Conservation (phyloP, 2,113 vertebrate genomes). For the Platysternon megacephalum region DNA sequence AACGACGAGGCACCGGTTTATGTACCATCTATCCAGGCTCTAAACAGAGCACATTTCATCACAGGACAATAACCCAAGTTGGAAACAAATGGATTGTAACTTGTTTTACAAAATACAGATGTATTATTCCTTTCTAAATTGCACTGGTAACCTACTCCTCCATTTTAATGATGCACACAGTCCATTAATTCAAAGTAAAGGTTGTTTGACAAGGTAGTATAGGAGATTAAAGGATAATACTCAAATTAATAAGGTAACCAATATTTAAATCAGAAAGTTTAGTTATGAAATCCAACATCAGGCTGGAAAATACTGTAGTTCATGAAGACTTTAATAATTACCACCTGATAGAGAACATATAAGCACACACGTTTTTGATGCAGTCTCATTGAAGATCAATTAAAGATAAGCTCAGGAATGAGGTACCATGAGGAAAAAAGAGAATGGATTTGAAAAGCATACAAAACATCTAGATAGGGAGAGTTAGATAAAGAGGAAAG, state of each 20-base stretch:
- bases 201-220: not conserved
- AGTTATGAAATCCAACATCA: not conserved
- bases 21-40: not conserved
- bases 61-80: not conserved
- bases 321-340: not conserved
- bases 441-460: not conserved
- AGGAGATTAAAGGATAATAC: not conserved
- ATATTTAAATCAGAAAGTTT: not conserved
- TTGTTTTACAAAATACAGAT: not conserved
- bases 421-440: not conserved
- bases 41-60: not conserved
- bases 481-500: not conserved
- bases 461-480: not conserved
- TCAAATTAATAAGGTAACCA: not conserved
- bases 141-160: not conserved
- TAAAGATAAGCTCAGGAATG: not conserved
- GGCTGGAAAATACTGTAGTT: not conserved
- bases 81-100: not conserved
- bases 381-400: not conserved
- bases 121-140: not conserved
- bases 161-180: not conserved
- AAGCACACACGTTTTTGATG: not conserved
- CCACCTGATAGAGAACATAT: not conserved
- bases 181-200: not conserved
- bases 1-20: not conserved